Base-by-base conservation (phyloP, 1,140 invertebrate species). In the Aphelinus atriplicis region DNA sequence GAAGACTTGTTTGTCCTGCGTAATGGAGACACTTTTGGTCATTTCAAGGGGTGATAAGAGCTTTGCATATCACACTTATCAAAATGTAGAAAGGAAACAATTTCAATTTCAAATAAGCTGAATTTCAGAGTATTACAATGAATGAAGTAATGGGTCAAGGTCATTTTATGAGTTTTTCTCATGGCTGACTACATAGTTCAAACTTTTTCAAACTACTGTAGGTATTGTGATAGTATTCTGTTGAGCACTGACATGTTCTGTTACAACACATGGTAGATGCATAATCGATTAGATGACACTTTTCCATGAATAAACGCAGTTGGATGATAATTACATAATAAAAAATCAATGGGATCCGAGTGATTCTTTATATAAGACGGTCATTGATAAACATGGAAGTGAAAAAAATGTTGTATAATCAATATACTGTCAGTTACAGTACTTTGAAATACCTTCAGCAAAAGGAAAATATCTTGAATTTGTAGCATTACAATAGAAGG, bases 141-240 rank as follows among this genome's bases (percentile, higher is more conserved):
- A 71, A 56, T 64, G 3, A n/a, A 56, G 50, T 71, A 43, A 64
- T 64, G 60, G 61, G 48, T 71, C 61, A 64, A 71, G 70, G 61
- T 71, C 64, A 48, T 26, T 62, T 45, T 47, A 64, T 7, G 26
- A 64, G 48, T 1, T n/a, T 61, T 61, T 61, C 10, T 26, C 47
- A 61, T 7, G 3, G 42, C 47, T n/a, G 66, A 26, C 26, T 68
- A 10, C 53, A 43, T 47, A 62, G 26, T 45, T 2, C 60, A 62
- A 3, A 62, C 5, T 62, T 45, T 62, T 42, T n/a, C 43, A 60
- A 47, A 63, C 26, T 48, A 2, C 7, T 63, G 48, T n/a, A 3
- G 26, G 26, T 26, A 26, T 26, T 26, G 26, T 26, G 26, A 26
- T 26, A 26, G 26, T 26, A 26, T 26, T 26, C 26, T 26, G 26